A percentile compares a stretch with the other conserved stretches of the same genome.
phyloP scores from a whole-genome alignment of 2,797 vertebrate species.

The Hapalemur alaotrensis region DNA sequence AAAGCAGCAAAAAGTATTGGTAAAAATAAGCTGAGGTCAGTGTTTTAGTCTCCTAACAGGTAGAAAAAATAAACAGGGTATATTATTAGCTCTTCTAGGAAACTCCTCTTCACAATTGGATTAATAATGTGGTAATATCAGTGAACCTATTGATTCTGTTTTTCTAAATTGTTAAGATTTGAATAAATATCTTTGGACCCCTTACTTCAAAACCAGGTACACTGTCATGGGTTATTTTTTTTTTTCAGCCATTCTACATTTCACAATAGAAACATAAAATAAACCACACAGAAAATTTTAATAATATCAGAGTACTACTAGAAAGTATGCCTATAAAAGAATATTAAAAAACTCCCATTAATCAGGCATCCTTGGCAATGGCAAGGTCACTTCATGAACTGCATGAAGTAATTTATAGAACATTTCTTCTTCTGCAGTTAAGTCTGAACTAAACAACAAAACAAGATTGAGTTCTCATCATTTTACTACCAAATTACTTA shows the following conservation, averaged over 20 bases:
- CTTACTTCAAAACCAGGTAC: not conserved
- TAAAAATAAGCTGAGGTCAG: not conserved
- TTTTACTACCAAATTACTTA: not conserved
- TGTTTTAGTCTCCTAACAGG: not conserved
- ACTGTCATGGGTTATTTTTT: not conserved
- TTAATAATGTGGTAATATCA: not conserved
- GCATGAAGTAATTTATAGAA: not conserved
- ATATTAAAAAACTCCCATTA: conserved; percentile 13
- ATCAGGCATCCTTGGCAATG: not conserved
- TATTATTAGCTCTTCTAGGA: not conserved
- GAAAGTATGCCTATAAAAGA: not conserved
- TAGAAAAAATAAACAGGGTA: not conserved
- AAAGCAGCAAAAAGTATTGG: not conserved
- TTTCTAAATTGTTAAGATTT: not conserved
- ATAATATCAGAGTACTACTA: not conserved
- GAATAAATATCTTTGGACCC: not conserved
- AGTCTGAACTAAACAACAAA: not conserved
- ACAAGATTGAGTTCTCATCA: not conserved
- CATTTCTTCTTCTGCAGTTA: not conserved
- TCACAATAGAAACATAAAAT: not conserved
- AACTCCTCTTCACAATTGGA: not conserved
- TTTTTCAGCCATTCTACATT: not conserved
- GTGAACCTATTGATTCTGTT: not conserved
- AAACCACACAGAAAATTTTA: not conserved
- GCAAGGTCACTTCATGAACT: not conserved